Base-by-base conservation (phyloP, 2,888 invertebrate species). In the Drosophila colorata region DNA sequence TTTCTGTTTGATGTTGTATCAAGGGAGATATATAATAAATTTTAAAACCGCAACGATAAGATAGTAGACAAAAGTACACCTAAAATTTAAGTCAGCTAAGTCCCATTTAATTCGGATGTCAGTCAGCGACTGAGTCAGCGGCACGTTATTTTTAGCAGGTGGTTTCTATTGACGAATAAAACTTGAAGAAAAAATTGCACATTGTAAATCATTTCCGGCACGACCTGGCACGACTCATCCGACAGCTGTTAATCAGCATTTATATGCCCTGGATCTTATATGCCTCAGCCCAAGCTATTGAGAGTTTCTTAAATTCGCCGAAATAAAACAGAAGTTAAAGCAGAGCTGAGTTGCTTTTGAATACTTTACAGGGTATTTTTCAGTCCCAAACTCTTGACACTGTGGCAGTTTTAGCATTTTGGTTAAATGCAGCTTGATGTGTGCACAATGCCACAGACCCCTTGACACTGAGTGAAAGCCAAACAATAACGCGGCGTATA, bases 1-100 rank as follows among this genome's bases (percentile, higher is more conserved):
- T 44, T 58, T 71, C 68, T 81, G 77, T 88, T 82, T 82, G 87
- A 82, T 88, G 77, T 88, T 66, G 67, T 53, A 68, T 79, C 63
- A 80, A 73, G 63, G 33, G 43, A 86, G 76, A 79, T 75, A 75
- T 67, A 58, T 43, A 55, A 56, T 55, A 72, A 63, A 63, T 55
- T 49, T 41, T 28, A 28, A 8, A 28, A 8, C 9, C 11, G 2
- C 6, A 48, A 25, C 46, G 78, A 74, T 74, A 78, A 73, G 74
- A 74, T 78, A 74, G 59, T 53, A 31, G 25, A 31, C 41, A 18
- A 51, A 41, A 46, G 9, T 4, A 44, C 13, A 35, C 35, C 11
- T 5, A 2, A 18, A 33, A 31, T 33, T 13, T 25, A 43, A 8
- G 13, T 52, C 28, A 28, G 28, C 40, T 48, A 49, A 69, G 52